Conservation (phyloP, 2,113 vertebrate genomes). For the Prietella phreatophila region DNA sequence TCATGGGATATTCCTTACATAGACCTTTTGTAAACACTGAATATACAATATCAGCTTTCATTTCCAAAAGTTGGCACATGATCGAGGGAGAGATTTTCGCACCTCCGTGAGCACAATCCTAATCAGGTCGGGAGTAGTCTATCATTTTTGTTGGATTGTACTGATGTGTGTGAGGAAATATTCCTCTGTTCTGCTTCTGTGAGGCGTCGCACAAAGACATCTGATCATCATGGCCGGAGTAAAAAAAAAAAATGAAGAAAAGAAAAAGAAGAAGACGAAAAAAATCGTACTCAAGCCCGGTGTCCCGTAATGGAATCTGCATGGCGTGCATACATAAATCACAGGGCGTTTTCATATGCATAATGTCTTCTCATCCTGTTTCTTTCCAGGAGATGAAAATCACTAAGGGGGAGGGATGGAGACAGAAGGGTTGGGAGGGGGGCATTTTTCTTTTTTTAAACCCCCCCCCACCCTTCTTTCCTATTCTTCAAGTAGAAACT, state of each 20-base stretch:
- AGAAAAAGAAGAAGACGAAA: neutral
- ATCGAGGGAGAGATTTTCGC: neutral
- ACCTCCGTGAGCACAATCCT: constrained; percentile 2
- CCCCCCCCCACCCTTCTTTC: constrained; percentile 19
- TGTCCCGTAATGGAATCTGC: constrained; percentile 99
- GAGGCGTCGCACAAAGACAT: constrained; percentile 89
- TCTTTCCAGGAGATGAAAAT: constrained; percentile 78
- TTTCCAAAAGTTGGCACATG: neutral
- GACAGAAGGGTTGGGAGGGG: constrained; percentile 31
- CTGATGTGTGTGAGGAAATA: constrained; percentile 72
- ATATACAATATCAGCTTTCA: neutral
- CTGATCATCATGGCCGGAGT: constrained; percentile 95
- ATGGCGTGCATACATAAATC: constrained; percentile 99
- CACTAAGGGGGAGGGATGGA: constrained; percentile 49
- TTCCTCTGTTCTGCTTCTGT: constrained; percentile 74
- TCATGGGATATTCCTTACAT: neutral
- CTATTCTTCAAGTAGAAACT: constrained; percentile 76
- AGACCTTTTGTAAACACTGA: neutral
- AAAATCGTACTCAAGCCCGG: constrained; percentile 95
- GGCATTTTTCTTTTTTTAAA: constrained; percentile 57
- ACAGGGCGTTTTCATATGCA: constrained; percentile 99
- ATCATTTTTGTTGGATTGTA: neutral
- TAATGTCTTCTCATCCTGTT: constrained; percentile 94
- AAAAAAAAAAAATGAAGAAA: constrained; percentile 19
- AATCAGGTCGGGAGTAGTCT: constrained; percentile 9